A percentile compares a stretch with the other conserved stretches of the same genome.
These are phyloP conservation scores for Acanthiza pusilla DNA, from an alignment of 2,797 vertebrate species.

Conservation along the genomic window DNA sequence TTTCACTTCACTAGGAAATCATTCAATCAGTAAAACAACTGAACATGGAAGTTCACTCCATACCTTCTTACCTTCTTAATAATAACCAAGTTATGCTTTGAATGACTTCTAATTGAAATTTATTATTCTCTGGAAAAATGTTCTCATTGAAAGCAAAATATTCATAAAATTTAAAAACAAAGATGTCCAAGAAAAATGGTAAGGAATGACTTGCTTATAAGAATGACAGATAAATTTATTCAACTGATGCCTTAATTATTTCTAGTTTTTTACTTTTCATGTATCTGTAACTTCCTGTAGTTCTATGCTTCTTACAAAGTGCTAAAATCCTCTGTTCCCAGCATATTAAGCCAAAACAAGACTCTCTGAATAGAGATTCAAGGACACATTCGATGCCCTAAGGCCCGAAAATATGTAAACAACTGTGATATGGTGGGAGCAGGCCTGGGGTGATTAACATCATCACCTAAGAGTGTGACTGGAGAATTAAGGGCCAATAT, in stretches of 20 bases:
- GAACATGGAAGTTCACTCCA: background rate
- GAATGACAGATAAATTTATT: background rate
- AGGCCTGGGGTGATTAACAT: too few relatives aligned
- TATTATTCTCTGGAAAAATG: background rate
- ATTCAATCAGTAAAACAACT: background rate
- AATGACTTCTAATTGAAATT: background rate
- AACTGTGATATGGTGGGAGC: too few relatives aligned
- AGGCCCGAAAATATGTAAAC: too few relatives aligned
- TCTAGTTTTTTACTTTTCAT: too few relatives aligned
- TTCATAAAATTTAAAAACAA: background rate
- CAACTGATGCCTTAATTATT: background rate
- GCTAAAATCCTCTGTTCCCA: too few relatives aligned
- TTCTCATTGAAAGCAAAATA: background rate
- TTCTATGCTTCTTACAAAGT: too few relatives aligned
- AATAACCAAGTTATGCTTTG: background rate
- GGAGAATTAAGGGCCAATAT: too few relatives aligned
- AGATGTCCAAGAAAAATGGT: background rate
- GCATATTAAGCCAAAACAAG: too few relatives aligned
- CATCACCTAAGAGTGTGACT: too few relatives aligned
- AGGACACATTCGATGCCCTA: too few relatives aligned
- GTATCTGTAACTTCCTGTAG: too few relatives aligned
- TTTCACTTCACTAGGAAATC: background rate
- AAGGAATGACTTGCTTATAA: background rate
- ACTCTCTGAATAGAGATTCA: too few relatives aligned
- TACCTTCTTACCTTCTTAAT: background rate